Evolutionary conservation across 2,113 vertebrate species (phyloP), one percentile per base, ranked within the genome.

Genomic region (Mastomys coucha): DNA sequence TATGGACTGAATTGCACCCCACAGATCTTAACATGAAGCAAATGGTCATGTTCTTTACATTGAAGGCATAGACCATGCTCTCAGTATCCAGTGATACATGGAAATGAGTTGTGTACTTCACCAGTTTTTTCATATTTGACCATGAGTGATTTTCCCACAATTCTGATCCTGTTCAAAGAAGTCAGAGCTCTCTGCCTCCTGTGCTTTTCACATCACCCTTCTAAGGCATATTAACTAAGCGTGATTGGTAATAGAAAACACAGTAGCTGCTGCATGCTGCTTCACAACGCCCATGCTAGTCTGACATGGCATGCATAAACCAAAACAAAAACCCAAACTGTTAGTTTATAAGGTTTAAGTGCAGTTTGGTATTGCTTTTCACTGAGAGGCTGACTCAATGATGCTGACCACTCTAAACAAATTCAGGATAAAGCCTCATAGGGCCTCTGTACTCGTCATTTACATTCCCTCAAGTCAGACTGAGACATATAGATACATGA

Each of bases 381-480:
- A 96, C 63, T 73, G 86, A 97, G 89, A 93, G 72, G 73, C 93
- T 97, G 94, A 96, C 53, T 97, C 96, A 97, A 93, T 95, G 81
- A 97, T 89, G 97, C 26, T 95, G 80, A 95, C 77, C 89, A 56
- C 45, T 90, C 51, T 85, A 96, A 95, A 95, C 85, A 91, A 75
- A 60, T 82, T 73, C 28, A 67, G 95, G 42, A 96, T 93, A 92
- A 94, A 91, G 31, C 89, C 84, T 89, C 58, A 26, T 20, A 42
- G 7, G 26, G 60, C 76, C 81, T 20, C 89, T 97, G 95, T 94
- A 67, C 92, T 93, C 75, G 45, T 94, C 95, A 91, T 0, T 96
- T 58, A 97, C 97, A 97, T 97, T 89, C 98, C 97, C 96, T 96
- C 53, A 36, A 97, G 93, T 78, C 93, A 95, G 97, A 96, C 75